These are phyloP conservation scores for Ptilonorhynchus violaceus DNA, from an alignment of 2,113 vertebrate species.

Conservation along the genomic window DNA sequence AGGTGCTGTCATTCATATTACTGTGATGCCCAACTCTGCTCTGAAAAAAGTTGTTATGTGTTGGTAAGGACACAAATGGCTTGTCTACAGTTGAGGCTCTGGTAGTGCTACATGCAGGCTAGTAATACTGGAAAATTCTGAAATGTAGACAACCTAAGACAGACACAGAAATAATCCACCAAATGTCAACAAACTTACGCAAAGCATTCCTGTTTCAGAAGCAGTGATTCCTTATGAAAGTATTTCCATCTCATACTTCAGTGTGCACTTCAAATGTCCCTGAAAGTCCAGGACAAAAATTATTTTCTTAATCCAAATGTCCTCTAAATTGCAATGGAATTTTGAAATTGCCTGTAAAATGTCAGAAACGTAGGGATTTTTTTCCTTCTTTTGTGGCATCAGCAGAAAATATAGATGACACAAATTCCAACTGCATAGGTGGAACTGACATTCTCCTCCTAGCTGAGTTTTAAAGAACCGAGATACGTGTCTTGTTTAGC, in stretches of 20 bases:
- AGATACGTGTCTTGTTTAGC: not conserved
- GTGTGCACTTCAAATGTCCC: not conserved
- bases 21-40: not conserved
- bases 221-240: not conserved
- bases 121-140: not conserved
- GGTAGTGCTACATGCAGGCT: not conserved
- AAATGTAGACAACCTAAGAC: not conserved
- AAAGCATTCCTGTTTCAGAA: not conserved
- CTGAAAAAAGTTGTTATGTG: not conserved
- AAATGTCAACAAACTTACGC: not conserved
- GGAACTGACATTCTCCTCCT: not conserved
- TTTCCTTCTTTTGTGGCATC: not conserved
- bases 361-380: not conserved
- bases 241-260: not conserved
- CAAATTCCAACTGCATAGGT: not conserved
- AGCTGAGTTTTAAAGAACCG: conserved; percentile 22
- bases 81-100: not conserved
- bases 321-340: not conserved
- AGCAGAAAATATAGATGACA: not conserved
- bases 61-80: not conserved
- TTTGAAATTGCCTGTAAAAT: not conserved
- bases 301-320: not conserved
- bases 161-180: not conserved
- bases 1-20: not conserved
- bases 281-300: not conserved